Conservation (phyloP, 2,888 invertebrate genomes). For the Shargacucullia verbasci region DNA sequence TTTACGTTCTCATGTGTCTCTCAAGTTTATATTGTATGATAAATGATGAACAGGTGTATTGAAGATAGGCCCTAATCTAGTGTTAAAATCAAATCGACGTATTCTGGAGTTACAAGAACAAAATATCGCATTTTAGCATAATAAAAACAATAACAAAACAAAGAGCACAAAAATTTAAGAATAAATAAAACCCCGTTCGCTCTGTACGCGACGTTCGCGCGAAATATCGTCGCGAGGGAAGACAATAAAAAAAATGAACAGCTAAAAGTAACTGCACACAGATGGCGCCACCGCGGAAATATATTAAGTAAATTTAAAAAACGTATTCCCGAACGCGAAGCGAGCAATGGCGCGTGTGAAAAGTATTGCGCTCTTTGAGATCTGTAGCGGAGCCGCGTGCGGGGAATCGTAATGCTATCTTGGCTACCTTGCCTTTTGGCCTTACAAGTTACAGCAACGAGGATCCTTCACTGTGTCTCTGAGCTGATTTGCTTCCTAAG, state of each 20-base stretch:
- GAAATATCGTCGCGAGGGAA: slow-evolving; percentile 53
- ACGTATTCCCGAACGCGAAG: slow-evolving; percentile 65
- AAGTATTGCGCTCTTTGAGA: slow-evolving; percentile 73
- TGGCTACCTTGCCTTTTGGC: background rate
- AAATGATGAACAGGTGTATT: too few relatives aligned
- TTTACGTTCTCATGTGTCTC: too few relatives aligned
- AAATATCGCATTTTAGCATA: slow-evolving; percentile 9
- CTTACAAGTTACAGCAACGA: slow-evolving; percentile 11
- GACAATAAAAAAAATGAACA: slow-evolving; percentile 64
- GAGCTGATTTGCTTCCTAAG: too few relatives aligned
- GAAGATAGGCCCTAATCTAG: too few relatives aligned
- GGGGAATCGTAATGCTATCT: slow-evolving; percentile 41
- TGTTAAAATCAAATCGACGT: too few relatives aligned
- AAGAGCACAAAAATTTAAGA: slow-evolving; percentile 33
- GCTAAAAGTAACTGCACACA: slow-evolving; percentile 66
- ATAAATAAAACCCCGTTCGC: slow-evolving; percentile 54
- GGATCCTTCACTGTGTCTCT: too few relatives aligned
- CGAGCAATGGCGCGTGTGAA: slow-evolving; percentile 79
- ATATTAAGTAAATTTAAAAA: slow-evolving; percentile 85
- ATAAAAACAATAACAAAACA: slow-evolving; percentile 32
- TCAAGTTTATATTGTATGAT: too few relatives aligned
- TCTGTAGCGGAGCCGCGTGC: slow-evolving; percentile 52
- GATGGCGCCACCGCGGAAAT: slow-evolving; percentile 80
- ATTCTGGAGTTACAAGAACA: slow-evolving; percentile 16
- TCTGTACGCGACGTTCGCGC: slow-evolving; percentile 50